Percentiles rank a stretch among this genome's conserved stretches.
phyloP scores from a whole-genome alignment of 2,113 vertebrate genomes.

The Sinocyclocheilus rhinocerous region DNA sequence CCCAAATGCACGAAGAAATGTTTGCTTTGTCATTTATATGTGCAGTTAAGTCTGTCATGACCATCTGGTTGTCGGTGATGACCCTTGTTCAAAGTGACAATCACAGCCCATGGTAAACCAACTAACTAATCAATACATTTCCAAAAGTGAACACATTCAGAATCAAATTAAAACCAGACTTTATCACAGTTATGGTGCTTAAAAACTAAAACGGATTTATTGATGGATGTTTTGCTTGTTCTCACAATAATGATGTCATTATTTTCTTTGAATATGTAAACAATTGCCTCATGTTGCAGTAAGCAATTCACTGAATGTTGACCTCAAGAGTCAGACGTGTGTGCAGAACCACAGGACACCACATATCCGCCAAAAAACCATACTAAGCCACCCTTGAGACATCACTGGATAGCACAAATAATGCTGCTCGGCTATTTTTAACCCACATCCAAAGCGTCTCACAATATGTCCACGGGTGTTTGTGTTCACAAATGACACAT shows the following conservation, averaged over 20 bases:
- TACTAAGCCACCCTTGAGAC: not conserved
- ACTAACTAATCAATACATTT: constrained; percentile 13
- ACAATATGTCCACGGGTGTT: constrained; percentile 34
- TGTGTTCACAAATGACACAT: constrained; percentile 59
- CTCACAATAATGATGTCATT: not conserved
- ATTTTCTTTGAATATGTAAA: not conserved
- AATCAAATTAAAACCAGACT: not conserved
- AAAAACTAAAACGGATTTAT: not conserved
- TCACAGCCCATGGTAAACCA: not conserved
- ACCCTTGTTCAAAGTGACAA: not conserved
- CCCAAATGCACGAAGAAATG: not conserved
- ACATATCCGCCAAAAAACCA: not conserved
- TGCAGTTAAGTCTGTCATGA: not conserved
- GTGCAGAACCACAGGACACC: not conserved
- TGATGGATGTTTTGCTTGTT: not conserved
- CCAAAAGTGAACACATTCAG: not conserved
- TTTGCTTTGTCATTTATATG: not conserved
- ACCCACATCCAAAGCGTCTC: constrained; percentile 32
- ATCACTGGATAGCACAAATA: constrained; percentile 16
- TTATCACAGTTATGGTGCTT: not conserved
- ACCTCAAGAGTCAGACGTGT: not conserved
- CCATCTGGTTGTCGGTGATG: not conserved
- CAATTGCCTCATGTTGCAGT: not conserved
- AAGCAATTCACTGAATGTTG: not conserved
- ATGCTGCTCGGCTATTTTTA: constrained; percentile 53